phyloP scores from a whole-genome alignment of 2,113 vertebrate genomes.

The Pogonocichla stellata region DNA sequence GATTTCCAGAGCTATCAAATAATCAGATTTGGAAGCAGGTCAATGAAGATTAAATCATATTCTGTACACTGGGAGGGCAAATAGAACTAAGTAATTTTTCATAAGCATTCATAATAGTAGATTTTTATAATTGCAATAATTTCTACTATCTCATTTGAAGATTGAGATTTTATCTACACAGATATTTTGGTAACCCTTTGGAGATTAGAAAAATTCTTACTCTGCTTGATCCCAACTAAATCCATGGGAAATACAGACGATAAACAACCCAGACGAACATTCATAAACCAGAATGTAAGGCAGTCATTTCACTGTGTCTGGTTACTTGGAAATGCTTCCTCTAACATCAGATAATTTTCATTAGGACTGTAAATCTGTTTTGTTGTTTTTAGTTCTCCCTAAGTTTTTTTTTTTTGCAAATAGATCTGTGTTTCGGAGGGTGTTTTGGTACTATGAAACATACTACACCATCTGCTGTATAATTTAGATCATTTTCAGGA shows the following conservation, averaged over 20 bases:
- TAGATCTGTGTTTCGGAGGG: background rate
- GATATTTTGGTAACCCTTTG: background rate
- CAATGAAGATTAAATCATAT: fast-evolving
- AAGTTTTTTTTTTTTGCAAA: background rate
- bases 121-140: background rate
- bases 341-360: background rate
- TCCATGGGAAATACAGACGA: background rate
- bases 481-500: background rate
- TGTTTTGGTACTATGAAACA: background rate
- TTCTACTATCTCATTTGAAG: background rate
- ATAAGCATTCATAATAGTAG: background rate
- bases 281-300: background rate
- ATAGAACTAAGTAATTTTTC: background rate
- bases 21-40: background rate
- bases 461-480: background rate
- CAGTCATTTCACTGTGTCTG: background rate
- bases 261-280: background rate
- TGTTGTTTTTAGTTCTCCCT: background rate
- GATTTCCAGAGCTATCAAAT: background rate
- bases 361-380: background rate
- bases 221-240: background rate
- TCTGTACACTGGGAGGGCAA: background rate
- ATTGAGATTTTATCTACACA: background rate
- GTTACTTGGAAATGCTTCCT: background rate
- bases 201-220: background rate